Base-by-base conservation (phyloP, 1,140 invertebrate genomes). In the Leptonema lineaticorne region DNA sequence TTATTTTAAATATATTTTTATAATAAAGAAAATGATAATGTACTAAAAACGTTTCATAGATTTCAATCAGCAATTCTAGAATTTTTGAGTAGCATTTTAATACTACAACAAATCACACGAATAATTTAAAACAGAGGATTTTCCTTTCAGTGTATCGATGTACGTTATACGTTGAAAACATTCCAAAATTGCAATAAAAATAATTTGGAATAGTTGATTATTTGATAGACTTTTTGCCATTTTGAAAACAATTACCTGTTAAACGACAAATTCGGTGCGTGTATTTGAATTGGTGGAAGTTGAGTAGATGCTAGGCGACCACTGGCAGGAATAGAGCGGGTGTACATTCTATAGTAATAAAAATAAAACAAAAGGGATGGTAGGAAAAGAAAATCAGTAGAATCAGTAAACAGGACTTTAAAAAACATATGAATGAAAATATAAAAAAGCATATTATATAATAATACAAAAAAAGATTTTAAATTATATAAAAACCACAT, bases 241-340 rank as follows among this genome's bases (percentile, higher is more conserved):
- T n/a, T n/a, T n/a, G n/a, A n/a, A n/a, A n/a, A 53, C 45, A 68
- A 72, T 84, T 90, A 92, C 90, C 90, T 92, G 86, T 85, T 87
- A 78, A 86, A 90, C 73, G 87, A 90, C 74, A 90, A 81, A 73
- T 83, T 85, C 77, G 87, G 81, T 73, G 83, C 82, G 75, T 89
- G 87, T 85, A 90, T 90, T 82, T 86, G 86, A 80, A 90, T 90
- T 76, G 89, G 89, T 76, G 89, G 88, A 73, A 90, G 85, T 79
- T 88, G 86, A 81, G 83, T 83, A 62, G 88, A 86, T 72, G 87
- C 84, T 74, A 82, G 79, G 76, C 81, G 78, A 76, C 80, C 81
- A 76, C 79, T 79, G 72, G 81, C 81, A 62, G 82, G 82, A 71
- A 81, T 82, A 77, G 82, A 82, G 75, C 81, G 82, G 18, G 73